phyloP scores from a whole-genome alignment of 1,140 invertebrate species.

The Camponotus pennsylvanicus region DNA sequence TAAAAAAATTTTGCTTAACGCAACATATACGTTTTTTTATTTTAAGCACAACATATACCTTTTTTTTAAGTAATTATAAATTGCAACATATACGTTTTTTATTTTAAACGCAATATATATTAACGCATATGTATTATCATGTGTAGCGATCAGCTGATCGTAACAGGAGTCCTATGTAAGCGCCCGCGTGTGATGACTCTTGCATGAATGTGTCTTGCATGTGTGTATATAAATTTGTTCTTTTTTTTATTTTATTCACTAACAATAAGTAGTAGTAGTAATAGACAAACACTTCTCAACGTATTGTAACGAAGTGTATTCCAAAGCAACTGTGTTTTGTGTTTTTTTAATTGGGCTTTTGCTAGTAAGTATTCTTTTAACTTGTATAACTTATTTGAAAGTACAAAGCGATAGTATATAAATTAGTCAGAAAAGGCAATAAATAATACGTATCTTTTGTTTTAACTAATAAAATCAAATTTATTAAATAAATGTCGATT shows the following conservation, averaged over 20 bases:
- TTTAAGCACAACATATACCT: not conserved
- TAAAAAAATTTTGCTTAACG: not conserved
- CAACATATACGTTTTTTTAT: not conserved
- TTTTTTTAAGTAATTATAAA: no score
- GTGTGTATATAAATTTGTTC: no score
- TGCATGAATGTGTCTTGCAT: no score
- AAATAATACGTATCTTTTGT: not conserved
- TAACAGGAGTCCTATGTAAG: no score
- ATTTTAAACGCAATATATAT: not conserved
- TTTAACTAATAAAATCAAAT: not conserved
- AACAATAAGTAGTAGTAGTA: no score
- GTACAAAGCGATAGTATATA: not conserved
- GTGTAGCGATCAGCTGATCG: no score
- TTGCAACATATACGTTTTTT: not conserved
- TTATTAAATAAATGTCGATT: not conserved
- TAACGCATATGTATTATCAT: no score
- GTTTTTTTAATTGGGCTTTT: conserved; percentile 28
- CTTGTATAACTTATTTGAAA: not conserved
- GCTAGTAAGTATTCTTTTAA: conserved; percentile 65
- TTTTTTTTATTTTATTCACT: no score
- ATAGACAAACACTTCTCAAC: not conserved
- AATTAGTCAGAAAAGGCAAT: not conserved
- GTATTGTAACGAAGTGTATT: conserved; percentile 56
- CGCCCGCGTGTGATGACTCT: no score
- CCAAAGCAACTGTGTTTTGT: conserved; percentile 42